phyloP scores from a whole-genome alignment of 2,113 vertebrate genomes.

The Phainopepla nitens region DNA sequence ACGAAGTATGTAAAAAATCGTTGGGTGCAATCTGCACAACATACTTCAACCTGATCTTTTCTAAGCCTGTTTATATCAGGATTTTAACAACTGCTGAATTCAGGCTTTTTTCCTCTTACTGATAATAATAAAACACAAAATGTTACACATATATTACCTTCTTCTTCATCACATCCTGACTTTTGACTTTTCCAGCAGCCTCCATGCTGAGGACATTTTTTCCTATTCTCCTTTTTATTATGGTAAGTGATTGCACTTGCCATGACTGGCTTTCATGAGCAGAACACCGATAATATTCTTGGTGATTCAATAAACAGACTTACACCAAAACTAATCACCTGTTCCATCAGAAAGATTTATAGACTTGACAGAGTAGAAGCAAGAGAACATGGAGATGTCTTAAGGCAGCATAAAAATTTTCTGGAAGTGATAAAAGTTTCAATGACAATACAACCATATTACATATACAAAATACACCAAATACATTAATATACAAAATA shows the following conservation, averaged over 20 bases:
- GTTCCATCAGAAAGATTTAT: constrained; percentile 52
- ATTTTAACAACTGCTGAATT: not conserved
- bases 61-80: not conserved
- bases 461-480: not conserved
- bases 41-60: not conserved
- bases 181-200: not conserved
- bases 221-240: not conserved
- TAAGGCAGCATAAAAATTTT: constrained; percentile 38
- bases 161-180: not conserved
- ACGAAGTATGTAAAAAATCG: not conserved
- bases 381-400: constrained; percentile 48
- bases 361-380: constrained; percentile 27
- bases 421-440: constrained; percentile 30
- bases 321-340: constrained; percentile 58
- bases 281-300: constrained; percentile 48
- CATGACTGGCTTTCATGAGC: constrained; percentile 1
- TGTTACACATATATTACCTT: not conserved
- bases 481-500: not conserved
- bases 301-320: constrained; percentile 40
- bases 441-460: constrained; percentile 28
- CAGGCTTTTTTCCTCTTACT: not conserved
- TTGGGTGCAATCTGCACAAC: not conserved
- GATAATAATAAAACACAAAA: not conserved
- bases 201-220: not conserved
- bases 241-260: not conserved